phyloP scores from a whole-genome alignment of 2,113 vertebrate species.

The Heterotilapia buettikoferi region DNA sequence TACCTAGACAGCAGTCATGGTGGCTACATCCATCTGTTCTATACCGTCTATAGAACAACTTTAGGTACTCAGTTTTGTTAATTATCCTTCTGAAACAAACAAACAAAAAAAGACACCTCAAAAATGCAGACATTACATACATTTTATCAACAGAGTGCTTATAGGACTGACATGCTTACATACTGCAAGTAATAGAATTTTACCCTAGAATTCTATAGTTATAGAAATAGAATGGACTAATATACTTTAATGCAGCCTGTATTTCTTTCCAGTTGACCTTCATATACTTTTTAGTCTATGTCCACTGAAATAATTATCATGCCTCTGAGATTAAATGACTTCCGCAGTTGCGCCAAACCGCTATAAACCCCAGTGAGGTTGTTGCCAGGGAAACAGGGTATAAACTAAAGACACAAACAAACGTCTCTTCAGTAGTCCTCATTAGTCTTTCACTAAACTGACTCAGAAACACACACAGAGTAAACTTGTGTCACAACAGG shows the following conservation, averaged over 20 bases:
- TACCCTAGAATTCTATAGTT: neutral
- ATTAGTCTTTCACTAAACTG: neutral
- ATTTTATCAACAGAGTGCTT: neutral
- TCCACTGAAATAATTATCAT: slow-evolving; percentile 44
- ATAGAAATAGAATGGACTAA: neutral
- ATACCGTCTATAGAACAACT: fast-evolving
- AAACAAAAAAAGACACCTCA: neutral
- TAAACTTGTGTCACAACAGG: neutral
- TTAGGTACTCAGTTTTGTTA: neutral
- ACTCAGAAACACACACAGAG: neutral
- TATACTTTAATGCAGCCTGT: neutral
- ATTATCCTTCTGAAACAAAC: neutral
- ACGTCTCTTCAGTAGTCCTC: neutral
- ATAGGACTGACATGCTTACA: neutral
- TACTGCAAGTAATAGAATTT: neutral
- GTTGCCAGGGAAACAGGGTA: slow-evolving; percentile 50
- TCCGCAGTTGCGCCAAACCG: slow-evolving; percentile 31
- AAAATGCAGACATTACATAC: neutral
- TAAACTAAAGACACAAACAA: slow-evolving; percentile 48
- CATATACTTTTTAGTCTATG: neutral
- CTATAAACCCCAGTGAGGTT: slow-evolving; percentile 32
- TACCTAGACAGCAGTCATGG: neutral
- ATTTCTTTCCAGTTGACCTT: slow-evolving; percentile 16
- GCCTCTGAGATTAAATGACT: slow-evolving; percentile 43
- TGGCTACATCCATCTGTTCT: neutral